Base-by-base conservation (phyloP, 2,888 invertebrate species). In the Pollenia griseotomentosa region DNA sequence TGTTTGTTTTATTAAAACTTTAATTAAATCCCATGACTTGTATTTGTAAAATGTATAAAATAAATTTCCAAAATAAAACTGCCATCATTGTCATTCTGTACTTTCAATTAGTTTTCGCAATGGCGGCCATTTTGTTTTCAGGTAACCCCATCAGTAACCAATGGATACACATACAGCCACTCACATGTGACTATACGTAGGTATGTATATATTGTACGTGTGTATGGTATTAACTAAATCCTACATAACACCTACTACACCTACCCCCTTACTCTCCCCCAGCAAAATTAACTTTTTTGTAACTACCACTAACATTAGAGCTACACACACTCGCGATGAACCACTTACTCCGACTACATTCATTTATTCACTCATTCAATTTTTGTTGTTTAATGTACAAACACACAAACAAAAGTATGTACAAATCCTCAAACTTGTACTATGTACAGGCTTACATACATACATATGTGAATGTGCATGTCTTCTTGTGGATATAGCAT, bases 111-210 rank as follows among this genome's bases (percentile, higher is more conserved):
- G 89, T 89, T 89, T 89, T 89, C 88, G 89, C 89, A 88, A 90
- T 90, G 90, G 89, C 90, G 90, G 90, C 90, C 90, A 90, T 90
- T 90, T 90, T 90, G 89, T 90, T 90, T 84, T 87, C 89, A 79
- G 86, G 86, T 83, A 84, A 86, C 87, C 88, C 88, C 86, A 78
- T 86, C 82, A 86, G 71, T 82, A 83, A 86, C 86, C 86, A 86
- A 74, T 86, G 86, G 86, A 86, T 86, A 83, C 83, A 86, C 74
- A 68, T 74, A 61, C 70, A 55, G 68, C 44, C 55, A 51, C 70
- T 61, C 51, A 85, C 53, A 83, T 82, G 70, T 79, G 61, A 70
- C 9, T 53, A 42, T 42, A 61, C 59, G 55, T 65, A 48, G 61
- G 65, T 71, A 40, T 48, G 51, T 78, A 61, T 53, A 19, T 78